phyloP scores from a whole-genome alignment of 1,140 invertebrate genomes.

The Centruroides sculpturatus region DNA sequence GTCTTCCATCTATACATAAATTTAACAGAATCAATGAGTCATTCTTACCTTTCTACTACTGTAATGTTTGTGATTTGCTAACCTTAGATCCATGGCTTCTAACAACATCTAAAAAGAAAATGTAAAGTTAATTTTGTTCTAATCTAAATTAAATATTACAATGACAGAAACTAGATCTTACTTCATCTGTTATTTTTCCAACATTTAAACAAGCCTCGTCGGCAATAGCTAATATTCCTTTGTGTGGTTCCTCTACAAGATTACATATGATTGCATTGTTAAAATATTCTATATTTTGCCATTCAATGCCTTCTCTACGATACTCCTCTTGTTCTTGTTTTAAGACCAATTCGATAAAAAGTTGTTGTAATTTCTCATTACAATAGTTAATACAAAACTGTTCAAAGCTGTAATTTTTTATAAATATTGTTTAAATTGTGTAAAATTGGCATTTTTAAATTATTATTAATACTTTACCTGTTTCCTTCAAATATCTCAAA shows the following conservation, averaged over 20 bases:
- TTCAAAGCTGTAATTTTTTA: slow-evolving; percentile 42
- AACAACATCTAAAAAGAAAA: slow-evolving; percentile 49
- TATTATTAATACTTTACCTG: slow-evolving; percentile 29
- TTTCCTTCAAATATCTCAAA: slow-evolving; percentile 94
- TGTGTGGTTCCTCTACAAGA: slow-evolving; percentile 55
- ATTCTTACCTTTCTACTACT: slow-evolving; percentile 53
- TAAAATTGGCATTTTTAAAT: neutral
- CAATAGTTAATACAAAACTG: slow-evolving; percentile 83
- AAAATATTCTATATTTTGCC: slow-evolving; percentile 45
- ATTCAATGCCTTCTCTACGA: slow-evolving; percentile 49
- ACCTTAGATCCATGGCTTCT: slow-evolving; percentile 82
- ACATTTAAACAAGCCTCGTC: slow-evolving; percentile 85
- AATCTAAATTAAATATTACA: too few species aligned
- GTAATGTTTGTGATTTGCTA: slow-evolving; percentile 77
- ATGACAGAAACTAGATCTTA: neutral
- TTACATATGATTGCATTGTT: slow-evolving; percentile 24
- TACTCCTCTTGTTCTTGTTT: slow-evolving; percentile 76
- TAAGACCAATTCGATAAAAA: slow-evolving; percentile 48
- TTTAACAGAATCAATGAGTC: too few species aligned
- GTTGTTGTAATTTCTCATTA: slow-evolving; percentile 74
- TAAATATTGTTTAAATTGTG: neutral
- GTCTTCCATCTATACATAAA: too few species aligned
- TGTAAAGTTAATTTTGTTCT: neutral
- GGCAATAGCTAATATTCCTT: slow-evolving; percentile 81
- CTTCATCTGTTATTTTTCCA: slow-evolving; percentile 60